Percentiles rank a stretch among this genome's conserved stretches.
Evolutionary conservation across 1,140 invertebrate genomes (phyloP).

Genomic region (Drosophila gunungcola): DNA sequence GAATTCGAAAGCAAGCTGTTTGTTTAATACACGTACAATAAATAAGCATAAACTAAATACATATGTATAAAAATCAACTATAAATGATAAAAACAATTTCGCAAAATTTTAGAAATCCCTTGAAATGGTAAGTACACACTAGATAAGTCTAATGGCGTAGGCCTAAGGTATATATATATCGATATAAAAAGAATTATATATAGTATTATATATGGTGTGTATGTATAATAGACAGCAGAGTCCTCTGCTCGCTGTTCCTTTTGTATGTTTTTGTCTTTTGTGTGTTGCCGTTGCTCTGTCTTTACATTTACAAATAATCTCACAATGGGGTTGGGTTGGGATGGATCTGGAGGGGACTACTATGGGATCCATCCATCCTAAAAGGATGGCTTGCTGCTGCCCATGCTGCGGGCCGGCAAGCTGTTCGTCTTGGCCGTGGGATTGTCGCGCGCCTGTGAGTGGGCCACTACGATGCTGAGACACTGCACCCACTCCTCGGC

Average conservation of each 20-base stretch:
- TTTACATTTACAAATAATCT: slow-evolving; percentile 83
- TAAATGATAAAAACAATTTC: slow-evolving; percentile 72
- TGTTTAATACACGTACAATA: slow-evolving; percentile 81
- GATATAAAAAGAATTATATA: slow-evolving; percentile 33
- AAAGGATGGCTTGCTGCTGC: slow-evolving; percentile 82
- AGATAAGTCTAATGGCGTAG: slow-evolving; percentile 66
- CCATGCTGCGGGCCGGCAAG: slow-evolving; percentile 87
- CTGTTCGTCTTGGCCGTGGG: slow-evolving; percentile 89
- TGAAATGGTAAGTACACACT: slow-evolving; percentile 67
- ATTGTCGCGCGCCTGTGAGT: slow-evolving; percentile 90
- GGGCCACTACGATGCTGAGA: slow-evolving; percentile 94
- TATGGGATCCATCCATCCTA: slow-evolving; percentile 33
- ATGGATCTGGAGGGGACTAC: background rate
- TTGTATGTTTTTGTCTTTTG: slow-evolving; percentile 58
- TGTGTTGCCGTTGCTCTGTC: slow-evolving; percentile 57
- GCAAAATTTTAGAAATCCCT: slow-evolving; percentile 78
- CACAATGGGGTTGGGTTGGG: slow-evolving; percentile 58
- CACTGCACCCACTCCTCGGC: slow-evolving; percentile 97
- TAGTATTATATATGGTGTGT: slow-evolving; percentile 26
- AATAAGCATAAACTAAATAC: slow-evolving; percentile 77
- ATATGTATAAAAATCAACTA: slow-evolving; percentile 70
- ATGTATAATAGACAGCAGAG: slow-evolving; percentile 51
- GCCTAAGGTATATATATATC: slow-evolving; percentile 25
- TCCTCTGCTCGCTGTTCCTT: slow-evolving; percentile 43
- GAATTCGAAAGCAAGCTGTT: slow-evolving; percentile 68